Evolutionary conservation across 2,113 vertebrate genomes (phyloP).

Genomic region (Capra hircus): DNA sequence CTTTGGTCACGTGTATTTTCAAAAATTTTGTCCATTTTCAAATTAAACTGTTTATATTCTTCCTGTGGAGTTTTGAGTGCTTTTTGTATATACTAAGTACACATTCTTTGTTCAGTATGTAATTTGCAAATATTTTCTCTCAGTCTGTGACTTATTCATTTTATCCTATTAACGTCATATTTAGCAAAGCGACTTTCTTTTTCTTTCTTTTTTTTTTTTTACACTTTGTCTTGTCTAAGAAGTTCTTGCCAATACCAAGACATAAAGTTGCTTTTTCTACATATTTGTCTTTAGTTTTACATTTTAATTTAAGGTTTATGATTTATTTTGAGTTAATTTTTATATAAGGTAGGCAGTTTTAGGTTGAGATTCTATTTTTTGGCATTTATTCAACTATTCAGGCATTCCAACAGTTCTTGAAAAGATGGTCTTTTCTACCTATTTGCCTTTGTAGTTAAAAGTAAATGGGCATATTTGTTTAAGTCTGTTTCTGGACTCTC

Average conservation of each 20-base stretch:
- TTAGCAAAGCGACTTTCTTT: neutral
- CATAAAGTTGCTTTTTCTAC: neutral
- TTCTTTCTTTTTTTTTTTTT: neutral
- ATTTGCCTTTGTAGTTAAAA: neutral
- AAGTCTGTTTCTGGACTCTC: neutral
- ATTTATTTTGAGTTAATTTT: neutral
- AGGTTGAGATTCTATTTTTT: neutral
- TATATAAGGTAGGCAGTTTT: neutral
- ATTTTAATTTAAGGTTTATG: neutral
- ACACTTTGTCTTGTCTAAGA: neutral
- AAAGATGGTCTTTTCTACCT: neutral
- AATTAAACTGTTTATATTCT: neutral
- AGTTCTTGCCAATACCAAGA: neutral
- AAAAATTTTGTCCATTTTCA: neutral
- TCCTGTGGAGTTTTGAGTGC: neutral
- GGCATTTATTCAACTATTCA: neutral
- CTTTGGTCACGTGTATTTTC: neutral
- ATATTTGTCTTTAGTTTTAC: neutral
- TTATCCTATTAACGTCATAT: neutral
- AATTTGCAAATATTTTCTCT: neutral
- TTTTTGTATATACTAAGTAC: neutral
- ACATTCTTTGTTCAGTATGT: neutral
- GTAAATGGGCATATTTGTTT: neutral
- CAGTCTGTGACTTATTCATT: neutral
- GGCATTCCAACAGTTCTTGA: neutral